A percentile compares a stretch with the other conserved stretches of the same genome.
Evolutionary conservation across 2,888 invertebrate genomes (phyloP).

Genomic region (Pemphredon lugubris): DNA sequence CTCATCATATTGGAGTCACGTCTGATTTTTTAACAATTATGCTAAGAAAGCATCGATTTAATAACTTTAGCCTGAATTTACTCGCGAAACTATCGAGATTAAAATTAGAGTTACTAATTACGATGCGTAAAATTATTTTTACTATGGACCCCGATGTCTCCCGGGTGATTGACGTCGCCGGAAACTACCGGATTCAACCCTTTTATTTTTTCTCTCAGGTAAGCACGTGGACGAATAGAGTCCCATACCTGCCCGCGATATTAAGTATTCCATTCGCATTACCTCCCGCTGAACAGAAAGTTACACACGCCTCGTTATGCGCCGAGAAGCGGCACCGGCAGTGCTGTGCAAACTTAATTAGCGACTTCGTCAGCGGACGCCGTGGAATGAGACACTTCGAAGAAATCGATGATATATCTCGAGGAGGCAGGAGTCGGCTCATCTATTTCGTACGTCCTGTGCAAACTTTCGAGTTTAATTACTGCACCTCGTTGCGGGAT

Average conservation of each 20-base stretch:
- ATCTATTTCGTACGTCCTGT: slow-evolving; percentile 6
- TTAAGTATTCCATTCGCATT: slow-evolving; percentile 63
- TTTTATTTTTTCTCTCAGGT: slow-evolving; percentile 9
- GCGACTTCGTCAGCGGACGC: slow-evolving; percentile 52
- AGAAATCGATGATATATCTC: slow-evolving; percentile 54
- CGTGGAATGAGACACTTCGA: slow-evolving; percentile 49
- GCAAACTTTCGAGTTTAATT: slow-evolving; percentile 1
- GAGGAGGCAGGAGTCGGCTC: slow-evolving; percentile 29
- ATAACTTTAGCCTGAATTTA: too few relatives aligned
- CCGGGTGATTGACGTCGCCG: slow-evolving; percentile 13
- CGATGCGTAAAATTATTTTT: too few relatives aligned
- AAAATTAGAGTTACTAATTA: too few relatives aligned
- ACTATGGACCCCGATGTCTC: too few relatives aligned
- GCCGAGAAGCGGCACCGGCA: slow-evolving; percentile 46
- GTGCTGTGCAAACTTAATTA: slow-evolving; percentile 72
- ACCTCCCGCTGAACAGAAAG: slow-evolving; percentile 61
- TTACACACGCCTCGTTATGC: slow-evolving; percentile 66
- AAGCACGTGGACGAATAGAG: slow-evolving; percentile 52
- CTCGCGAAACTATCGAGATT: too few relatives aligned
- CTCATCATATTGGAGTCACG: too few relatives aligned
- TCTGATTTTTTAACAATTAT: too few relatives aligned
- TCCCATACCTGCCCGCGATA: slow-evolving; percentile 46
- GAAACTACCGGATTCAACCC: slow-evolving; percentile 39
- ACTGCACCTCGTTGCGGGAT: too few relatives aligned
- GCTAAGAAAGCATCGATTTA: too few relatives aligned